These are phyloP conservation scores for Thomomys bottae DNA, from an alignment of 2,113 vertebrate species.

Conservation along the genomic window DNA sequence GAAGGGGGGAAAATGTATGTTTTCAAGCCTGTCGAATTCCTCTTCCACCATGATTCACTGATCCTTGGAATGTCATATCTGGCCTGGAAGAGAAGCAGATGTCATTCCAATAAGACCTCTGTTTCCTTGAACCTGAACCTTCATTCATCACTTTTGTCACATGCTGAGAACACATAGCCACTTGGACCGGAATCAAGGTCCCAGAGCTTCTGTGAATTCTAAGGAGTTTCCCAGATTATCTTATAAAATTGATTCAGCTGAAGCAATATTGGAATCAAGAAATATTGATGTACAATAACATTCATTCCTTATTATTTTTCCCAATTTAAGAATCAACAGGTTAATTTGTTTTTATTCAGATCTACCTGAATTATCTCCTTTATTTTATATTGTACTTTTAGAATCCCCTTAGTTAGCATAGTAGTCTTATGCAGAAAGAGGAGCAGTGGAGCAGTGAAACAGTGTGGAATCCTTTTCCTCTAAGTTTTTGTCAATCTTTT, in stretches of 20 bases:
- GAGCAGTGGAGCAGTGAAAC: not conserved
- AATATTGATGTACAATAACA: conserved; percentile 34
- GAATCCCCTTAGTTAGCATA: not conserved
- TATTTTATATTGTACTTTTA: not conserved
- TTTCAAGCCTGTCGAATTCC: conserved; percentile 74
- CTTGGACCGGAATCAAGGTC: conserved; percentile 73
- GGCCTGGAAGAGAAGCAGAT: conserved; percentile 80
- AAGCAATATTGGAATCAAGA: conserved; percentile 32
- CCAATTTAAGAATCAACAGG: not conserved
- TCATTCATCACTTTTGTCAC: conserved; percentile 79
- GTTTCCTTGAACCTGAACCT: conserved; percentile 76
- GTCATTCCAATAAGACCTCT: conserved; percentile 85
- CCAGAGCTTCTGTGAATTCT: conserved; percentile 68
- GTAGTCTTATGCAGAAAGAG: not conserved
- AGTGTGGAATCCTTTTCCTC: not conserved
- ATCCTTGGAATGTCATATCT: conserved; percentile 75
- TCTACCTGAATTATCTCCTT: conserved; percentile 9
- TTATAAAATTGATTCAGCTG: conserved; percentile 37
- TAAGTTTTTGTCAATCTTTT: conserved; percentile 16
- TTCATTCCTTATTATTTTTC: conserved; percentile 19
- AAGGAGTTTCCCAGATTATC: conserved; percentile 53
- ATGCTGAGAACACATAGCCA: conserved; percentile 72
- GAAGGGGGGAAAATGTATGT: conserved; percentile 43
- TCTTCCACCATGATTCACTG: conserved; percentile 70
- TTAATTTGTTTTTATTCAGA: not conserved